phyloP scores from a whole-genome alignment of 1,140 invertebrate species.

The Halyomorpha halys region DNA sequence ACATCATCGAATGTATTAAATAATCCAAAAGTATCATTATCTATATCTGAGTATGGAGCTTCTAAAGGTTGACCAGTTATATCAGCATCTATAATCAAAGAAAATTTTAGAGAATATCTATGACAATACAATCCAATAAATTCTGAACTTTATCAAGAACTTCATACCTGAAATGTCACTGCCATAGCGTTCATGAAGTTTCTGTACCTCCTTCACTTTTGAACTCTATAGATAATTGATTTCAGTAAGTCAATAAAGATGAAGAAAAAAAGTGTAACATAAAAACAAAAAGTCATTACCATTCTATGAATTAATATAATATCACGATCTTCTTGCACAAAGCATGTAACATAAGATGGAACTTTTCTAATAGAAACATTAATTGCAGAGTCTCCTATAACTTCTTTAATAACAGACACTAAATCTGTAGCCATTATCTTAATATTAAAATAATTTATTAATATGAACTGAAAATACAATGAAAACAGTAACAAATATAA shows the following conservation, averaged over 20 bases:
- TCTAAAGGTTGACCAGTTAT: slow-evolving; percentile 7
- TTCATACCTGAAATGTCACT: not conserved
- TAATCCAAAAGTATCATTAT: not conserved
- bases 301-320: not conserved
- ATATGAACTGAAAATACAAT: no score
- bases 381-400: no score
- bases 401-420: no score
- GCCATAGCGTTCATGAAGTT: not conserved
- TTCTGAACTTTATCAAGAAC: not conserved
- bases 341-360: not conserved
- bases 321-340: not conserved
- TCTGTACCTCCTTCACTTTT: not conserved
- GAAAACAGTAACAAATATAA: no score
- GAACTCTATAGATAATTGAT: not conserved
- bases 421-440: no score
- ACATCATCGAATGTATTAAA: not conserved
- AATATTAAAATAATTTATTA: no score
- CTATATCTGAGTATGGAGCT: not conserved
- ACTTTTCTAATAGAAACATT: not conserved
- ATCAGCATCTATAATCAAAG: not conserved
- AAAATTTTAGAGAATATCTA: not conserved
- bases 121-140: not conserved
- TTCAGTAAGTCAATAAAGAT: not conserved
- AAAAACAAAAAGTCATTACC: not conserved
- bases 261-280: not conserved